Conservation (phyloP, 2,113 vertebrate genomes). For the Notothenia coriiceps region DNA sequence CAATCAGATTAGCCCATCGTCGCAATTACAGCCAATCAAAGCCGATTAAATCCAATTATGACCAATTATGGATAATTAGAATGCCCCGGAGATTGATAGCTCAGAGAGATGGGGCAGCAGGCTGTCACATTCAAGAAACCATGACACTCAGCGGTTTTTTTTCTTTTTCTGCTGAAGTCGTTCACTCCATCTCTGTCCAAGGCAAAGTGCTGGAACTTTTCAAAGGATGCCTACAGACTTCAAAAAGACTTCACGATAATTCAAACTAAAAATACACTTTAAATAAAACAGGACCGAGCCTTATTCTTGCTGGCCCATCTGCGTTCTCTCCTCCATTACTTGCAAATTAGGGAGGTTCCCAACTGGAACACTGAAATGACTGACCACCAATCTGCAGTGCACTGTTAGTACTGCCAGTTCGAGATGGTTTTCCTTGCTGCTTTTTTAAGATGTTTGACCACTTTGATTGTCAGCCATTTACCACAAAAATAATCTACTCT, state of each 20-base stretch:
- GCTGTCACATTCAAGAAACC: constrained; percentile 71
- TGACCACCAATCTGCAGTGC: constrained; percentile 47
- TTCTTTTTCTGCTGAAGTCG: not conserved
- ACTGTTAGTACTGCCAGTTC: constrained; percentile 35
- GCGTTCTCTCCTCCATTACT: constrained; percentile 32
- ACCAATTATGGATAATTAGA: constrained; percentile 79
- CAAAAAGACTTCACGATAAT: constrained; percentile 48
- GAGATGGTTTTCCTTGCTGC: constrained; percentile 61
- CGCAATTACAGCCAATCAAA: constrained; percentile 81
- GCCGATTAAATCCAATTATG: constrained; percentile 79
- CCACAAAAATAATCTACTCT: constrained; percentile 61
- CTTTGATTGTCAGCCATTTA: constrained; percentile 72
- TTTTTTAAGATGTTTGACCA: constrained; percentile 58
- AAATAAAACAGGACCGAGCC: constrained; percentile 27
- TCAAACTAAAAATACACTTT: constrained; percentile 28
- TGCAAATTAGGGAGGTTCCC: constrained; percentile 45
- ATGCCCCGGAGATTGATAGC: constrained; percentile 78
- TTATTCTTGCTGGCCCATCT: constrained; percentile 29
- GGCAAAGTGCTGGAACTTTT: constrained; percentile 69
- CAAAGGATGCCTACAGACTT: constrained; percentile 42
- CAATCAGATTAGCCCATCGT: constrained; percentile 76
- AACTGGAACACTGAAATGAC: constrained; percentile 46
- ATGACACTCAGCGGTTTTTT: constrained; percentile 47
- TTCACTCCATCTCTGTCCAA: constrained; percentile 61
- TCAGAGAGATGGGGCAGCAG: constrained; percentile 63